Evolutionary conservation across 2,888 invertebrate species (phyloP).

Genomic region (Branchipolynoe longqiensis): DNA sequence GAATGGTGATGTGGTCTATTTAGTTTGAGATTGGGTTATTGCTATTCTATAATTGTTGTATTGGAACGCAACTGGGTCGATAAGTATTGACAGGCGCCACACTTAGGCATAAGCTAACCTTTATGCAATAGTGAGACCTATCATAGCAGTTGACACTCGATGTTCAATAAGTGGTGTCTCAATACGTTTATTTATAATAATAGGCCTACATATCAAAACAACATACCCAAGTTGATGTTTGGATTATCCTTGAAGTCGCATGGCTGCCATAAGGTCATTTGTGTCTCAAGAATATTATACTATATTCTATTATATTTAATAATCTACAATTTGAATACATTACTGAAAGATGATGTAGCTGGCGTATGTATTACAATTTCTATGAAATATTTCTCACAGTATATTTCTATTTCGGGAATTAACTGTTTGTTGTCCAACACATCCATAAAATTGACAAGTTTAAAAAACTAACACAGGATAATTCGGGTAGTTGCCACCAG

Average conservation of each 20-base stretch:
- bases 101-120: neutral
- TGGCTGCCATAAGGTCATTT: constrained; percentile 51
- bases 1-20: no score
- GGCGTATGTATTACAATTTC: no score
- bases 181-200: neutral
- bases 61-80: neutral
- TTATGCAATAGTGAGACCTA: neutral
- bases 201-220: neutral
- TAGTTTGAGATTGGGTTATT: no score
- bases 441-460: no score
- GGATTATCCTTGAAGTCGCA: constrained; percentile 35
- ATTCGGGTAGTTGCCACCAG: no score
- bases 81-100: neutral
- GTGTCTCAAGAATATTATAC: constrained; percentile 11
- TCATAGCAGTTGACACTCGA: neutral
- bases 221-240: neutral
- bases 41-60: neutral
- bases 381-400: no score
- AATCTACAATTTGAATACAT: no score
- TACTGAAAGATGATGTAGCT: no score
- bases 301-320: no score
- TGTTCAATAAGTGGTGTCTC: neutral
- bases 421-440: no score
- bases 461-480: no score
- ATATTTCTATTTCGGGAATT: no score